Evolutionary conservation across 2,888 invertebrate genomes (phyloP), one percentile per base, ranked within the genome.

Genomic region (Cataglyphis rosenhaueri): DNA sequence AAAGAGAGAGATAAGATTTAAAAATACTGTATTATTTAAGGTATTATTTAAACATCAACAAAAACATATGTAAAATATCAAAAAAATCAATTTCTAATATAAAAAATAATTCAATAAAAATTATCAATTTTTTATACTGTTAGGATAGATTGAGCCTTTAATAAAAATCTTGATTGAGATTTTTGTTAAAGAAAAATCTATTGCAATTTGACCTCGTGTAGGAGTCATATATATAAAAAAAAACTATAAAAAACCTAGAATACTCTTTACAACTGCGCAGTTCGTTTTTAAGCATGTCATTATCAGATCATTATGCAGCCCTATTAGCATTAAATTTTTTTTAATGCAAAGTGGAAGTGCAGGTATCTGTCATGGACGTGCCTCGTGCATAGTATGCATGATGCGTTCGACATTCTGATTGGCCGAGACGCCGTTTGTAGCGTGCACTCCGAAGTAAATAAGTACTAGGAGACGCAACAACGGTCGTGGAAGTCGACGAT

Each of bases 401-500:
- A 55, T 74, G 61, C 62, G 61, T 76, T 61, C 62, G 65, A 71
- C 44, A 38, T 73, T 64, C 65, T 65, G 76, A 81, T 84, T 75
- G 75, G 75, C 21, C 59, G 44, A 44, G 29, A 52, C 59, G 74
- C 61, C 76, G 59, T 57, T 84, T 79, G 59, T 52, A 81, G 57
- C 81, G 55, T 59, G 78, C 41, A 48, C 18, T 25, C 44, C 55
- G 84, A 71, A 79, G 86, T 86, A 86, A 89, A 90, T 82, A 87
- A 89, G 82, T 79, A 83, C 84, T 71, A 81, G 78, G 70, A 86
- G 86, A 86, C 85, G 87, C 86, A 86, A 90, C 88, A 90, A 87
- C 87, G 82, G 87, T 87, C 86, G 86, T 83, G 87, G 86, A 85
- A 86, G 91, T 88, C 91, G 83, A 76, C 86, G 87, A 88, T 71